These are phyloP conservation scores for Pseudocheirus occidentalis DNA, from an alignment of 2,797 vertebrate genomes.

Conservation along the genomic window DNA sequence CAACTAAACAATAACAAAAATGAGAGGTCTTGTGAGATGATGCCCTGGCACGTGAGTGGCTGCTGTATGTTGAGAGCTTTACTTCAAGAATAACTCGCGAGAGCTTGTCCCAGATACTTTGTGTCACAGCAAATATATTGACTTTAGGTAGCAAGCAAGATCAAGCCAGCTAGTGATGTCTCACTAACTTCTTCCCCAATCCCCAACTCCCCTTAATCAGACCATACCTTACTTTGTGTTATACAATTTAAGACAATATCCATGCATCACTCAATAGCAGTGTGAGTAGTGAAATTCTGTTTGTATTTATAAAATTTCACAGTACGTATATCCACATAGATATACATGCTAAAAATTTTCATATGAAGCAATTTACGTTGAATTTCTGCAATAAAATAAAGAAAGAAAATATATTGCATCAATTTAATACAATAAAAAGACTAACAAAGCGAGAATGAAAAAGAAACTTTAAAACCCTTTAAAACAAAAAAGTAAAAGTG, in stretches of 20 bases:
- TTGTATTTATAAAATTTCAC: neutral
- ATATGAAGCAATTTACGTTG: neutral
- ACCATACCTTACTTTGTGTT: neutral
- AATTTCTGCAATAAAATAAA: neutral
- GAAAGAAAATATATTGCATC: constrained; percentile 23
- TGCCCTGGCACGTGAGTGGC: neutral
- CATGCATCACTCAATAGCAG: neutral
- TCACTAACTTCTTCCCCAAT: neutral
- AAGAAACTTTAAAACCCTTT: constrained; percentile 1
- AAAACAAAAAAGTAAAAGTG: neutral
- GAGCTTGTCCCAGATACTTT: neutral
- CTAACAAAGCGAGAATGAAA: neutral
- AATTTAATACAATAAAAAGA: neutral
- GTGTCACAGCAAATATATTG: neutral
- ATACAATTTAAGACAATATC: neutral
- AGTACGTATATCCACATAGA: neutral
- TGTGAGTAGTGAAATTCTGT: neutral
- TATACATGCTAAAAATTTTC: neutral
- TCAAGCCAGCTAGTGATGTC: neutral
- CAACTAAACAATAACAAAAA: neutral
- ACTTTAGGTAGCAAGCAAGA: neutral
- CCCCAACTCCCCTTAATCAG: neutral
- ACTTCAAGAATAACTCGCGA: neutral
- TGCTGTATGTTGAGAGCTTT: neutral
- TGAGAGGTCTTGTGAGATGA: neutral